Conservation (phyloP, 1,140 invertebrate genomes). For the Papilio xuthus region DNA sequence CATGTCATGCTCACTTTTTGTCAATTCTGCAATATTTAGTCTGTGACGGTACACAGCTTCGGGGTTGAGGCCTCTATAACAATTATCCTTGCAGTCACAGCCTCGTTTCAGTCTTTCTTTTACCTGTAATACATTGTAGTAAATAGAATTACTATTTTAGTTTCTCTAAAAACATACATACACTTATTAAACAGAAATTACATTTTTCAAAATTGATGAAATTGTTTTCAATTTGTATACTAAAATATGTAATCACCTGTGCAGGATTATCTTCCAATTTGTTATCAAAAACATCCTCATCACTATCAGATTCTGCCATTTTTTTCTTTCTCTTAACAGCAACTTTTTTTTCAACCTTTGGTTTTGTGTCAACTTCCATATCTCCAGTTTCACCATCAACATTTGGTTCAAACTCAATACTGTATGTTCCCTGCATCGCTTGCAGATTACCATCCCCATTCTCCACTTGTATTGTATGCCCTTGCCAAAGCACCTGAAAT, state of each 20-base stretch:
- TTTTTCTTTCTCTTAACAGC: conserved; percentile 80
- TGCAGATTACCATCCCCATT: conserved; percentile 72
- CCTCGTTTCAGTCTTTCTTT: conserved; percentile 86
- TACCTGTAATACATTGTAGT: conserved; percentile 79
- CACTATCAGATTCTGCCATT: conserved; percentile 74
- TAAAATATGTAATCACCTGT: background rate
- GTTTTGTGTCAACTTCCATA: conserved; percentile 76
- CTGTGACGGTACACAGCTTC: conserved; percentile 89
- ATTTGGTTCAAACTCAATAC: conserved; percentile 68
- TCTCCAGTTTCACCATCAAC: conserved; percentile 63
- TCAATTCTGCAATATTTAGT: conserved; percentile 89
- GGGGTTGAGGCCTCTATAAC: conserved; percentile 87
- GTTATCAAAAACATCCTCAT: conserved; percentile 79
- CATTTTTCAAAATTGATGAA: background rate
- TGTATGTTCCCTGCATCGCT: conserved; percentile 62
- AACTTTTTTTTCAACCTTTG: conserved; percentile 78
- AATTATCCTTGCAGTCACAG: conserved; percentile 90
- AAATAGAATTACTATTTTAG: background rate
- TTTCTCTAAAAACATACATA: no score
- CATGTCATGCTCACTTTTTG: conserved; percentile 88
- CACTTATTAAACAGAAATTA: no score
- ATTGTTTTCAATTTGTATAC: background rate
- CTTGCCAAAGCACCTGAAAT: conserved; percentile 84
- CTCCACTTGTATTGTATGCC: conserved; percentile 83
- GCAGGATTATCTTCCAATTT: conserved; percentile 79